Conservation (phyloP, 2,888 invertebrate genomes). For the Yponomeuta plumbellus region DNA sequence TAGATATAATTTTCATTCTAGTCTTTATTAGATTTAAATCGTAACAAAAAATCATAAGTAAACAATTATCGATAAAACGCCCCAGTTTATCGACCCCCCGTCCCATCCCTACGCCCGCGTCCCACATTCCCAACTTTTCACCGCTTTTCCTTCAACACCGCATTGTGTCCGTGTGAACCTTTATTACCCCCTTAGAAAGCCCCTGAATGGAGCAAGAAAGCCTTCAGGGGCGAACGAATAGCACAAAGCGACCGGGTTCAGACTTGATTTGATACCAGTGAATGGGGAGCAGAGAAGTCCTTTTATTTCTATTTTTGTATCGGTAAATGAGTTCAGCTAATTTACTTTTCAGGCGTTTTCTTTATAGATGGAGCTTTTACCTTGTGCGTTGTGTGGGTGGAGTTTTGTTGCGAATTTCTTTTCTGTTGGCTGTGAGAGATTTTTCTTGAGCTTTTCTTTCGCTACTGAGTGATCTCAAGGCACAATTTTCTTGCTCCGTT, state of each 20-base stretch:
- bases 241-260: conserved; percentile 53
- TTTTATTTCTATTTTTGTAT: conserved; percentile 69
- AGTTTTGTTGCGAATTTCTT: neutral
- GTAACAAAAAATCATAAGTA: neutral
- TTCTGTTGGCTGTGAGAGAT: neutral
- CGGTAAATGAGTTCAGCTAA: conserved; percentile 72
- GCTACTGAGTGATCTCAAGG: too few relatives aligned
- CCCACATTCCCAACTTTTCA: conserved; percentile 75
- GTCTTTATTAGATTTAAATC: too few relatives aligned
- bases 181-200: conserved; percentile 74
- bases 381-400: neutral
- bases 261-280: conserved; percentile 52
- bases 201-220: conserved; percentile 72
- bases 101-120: conserved; percentile 57
- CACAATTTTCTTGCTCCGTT: too few relatives aligned
- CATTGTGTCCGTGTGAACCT: conserved; percentile 75
- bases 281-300: conserved; percentile 38
- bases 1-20: too few relatives aligned
- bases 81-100: conserved; percentile 14
- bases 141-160: conserved; percentile 61
- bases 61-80: neutral
- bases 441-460: too few relatives aligned
- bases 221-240: conserved; percentile 51
- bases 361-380: neutral
- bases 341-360: conserved; percentile 49